Evolutionary conservation across 2,888 invertebrate genomes (phyloP).

Genomic region (Cryptosula pallasiana): DNA sequence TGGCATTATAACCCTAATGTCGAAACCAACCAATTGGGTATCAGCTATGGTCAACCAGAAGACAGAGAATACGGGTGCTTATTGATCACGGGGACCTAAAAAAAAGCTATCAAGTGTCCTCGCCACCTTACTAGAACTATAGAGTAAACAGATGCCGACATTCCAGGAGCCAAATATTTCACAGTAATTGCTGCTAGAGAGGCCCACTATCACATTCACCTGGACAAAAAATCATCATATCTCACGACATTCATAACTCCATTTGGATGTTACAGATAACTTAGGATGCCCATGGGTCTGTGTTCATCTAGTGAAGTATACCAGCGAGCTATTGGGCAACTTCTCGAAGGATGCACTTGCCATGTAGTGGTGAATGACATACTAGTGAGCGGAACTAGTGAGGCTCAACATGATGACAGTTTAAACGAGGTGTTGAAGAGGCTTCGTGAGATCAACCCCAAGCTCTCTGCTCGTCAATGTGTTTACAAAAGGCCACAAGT

Average conservation of each 20-base stretch:
- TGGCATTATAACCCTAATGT: constrained; percentile 25
- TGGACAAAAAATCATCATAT: no score
- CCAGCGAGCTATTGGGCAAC: not conserved
- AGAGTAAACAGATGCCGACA: no score
- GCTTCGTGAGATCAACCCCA: no score
- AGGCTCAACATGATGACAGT: not conserved
- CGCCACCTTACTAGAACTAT: no score
- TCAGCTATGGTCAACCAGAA: not conserved
- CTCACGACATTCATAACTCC: no score
- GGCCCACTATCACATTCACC: no score
- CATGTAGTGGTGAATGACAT: constrained; percentile 4
- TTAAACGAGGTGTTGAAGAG: not conserved
- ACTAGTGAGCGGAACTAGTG: not conserved
- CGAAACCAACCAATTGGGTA: not conserved
- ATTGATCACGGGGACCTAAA: constrained; percentile 7
- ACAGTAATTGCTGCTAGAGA: no score
- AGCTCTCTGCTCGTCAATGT: no score
- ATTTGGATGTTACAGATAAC: not conserved
- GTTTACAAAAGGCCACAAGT: no score
- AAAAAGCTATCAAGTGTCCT: not conserved
- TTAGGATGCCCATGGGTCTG: constrained; percentile 6
- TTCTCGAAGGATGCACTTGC: not conserved
- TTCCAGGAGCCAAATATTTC: no score
- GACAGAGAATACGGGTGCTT: not conserved
- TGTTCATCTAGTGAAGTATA: not conserved